Evolutionary conservation across 2,888 invertebrate species (phyloP).

Genomic region (Lithodes maja): DNA sequence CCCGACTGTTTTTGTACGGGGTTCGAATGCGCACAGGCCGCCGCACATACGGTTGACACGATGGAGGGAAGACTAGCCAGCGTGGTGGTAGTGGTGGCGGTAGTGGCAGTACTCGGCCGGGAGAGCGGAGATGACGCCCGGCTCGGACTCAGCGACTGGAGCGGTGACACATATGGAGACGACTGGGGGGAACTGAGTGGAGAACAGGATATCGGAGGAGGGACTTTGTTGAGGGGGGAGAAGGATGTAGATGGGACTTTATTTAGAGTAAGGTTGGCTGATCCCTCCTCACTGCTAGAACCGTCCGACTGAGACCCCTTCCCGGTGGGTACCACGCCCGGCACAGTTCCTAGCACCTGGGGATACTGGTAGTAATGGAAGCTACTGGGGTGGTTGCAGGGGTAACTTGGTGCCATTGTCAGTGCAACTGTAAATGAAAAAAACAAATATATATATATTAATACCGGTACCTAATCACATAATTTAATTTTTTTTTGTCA

Average conservation of each 20-base stretch:
- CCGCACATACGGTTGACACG: constrained; percentile 35
- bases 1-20: constrained; percentile 30
- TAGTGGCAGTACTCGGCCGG: constrained; percentile 50
- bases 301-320: constrained; percentile 50
- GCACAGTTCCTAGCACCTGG: constrained; percentile 42
- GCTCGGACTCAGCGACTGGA: constrained; percentile 79
- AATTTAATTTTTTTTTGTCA: too few relatives aligned
- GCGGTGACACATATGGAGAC: constrained; percentile 79
- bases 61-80: constrained; percentile 43
- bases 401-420: constrained; percentile 58
- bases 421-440: constrained; percentile 48
- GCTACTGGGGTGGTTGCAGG: constrained; percentile 50
- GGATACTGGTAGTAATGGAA: constrained; percentile 67
- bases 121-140: constrained; percentile 81
- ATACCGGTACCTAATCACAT: too few relatives aligned
- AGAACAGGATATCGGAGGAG: background rate
- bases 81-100: constrained; percentile 59
- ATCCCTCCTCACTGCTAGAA: constrained; percentile 63
- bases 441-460: background rate
- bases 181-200: constrained; percentile 77
- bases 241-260: constrained; percentile 30
- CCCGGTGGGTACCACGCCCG: constrained; percentile 29
- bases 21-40: constrained; percentile 33
- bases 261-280: constrained; percentile 20
- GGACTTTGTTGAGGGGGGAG: constrained; percentile 41